Evolutionary conservation across 2,113 vertebrate genomes (phyloP).

Genomic region (Albula goreensis): DNA sequence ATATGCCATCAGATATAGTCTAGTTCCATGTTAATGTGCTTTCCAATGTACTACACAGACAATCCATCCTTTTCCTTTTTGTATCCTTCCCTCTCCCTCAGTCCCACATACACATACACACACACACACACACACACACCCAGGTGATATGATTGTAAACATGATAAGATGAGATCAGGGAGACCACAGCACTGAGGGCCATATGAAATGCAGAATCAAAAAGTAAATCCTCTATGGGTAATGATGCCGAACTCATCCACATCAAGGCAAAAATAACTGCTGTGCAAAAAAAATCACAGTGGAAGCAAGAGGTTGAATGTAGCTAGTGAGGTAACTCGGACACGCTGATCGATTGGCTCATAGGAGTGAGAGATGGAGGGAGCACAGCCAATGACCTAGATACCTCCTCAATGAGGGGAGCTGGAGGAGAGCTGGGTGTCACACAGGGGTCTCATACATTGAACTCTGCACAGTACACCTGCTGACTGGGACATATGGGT

Average conservation of each 20-base stretch:
- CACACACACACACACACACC: neutral
- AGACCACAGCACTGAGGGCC: neutral
- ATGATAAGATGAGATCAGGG: neutral
- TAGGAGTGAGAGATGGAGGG: neutral
- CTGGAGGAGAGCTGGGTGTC: neutral
- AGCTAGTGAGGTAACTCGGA: neutral
- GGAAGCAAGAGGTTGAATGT: neutral
- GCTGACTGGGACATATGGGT: neutral
- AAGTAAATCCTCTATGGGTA: neutral
- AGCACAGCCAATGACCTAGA: neutral
- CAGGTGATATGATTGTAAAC: neutral
- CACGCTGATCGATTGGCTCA: neutral
- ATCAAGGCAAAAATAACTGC: neutral
- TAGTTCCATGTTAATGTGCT: neutral
- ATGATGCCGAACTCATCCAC: neutral
- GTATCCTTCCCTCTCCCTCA: neutral
- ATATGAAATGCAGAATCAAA: neutral
- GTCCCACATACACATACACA: neutral
- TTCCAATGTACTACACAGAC: neutral
- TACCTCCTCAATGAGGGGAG: neutral
- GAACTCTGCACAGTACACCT: neutral
- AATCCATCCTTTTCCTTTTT: neutral
- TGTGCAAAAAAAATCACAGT: neutral
- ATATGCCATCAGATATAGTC: neutral
- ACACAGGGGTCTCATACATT: neutral